Evolutionary conservation across 2,797 vertebrate genomes (phyloP).

Genomic region (Notolepis coatsorum): DNA sequence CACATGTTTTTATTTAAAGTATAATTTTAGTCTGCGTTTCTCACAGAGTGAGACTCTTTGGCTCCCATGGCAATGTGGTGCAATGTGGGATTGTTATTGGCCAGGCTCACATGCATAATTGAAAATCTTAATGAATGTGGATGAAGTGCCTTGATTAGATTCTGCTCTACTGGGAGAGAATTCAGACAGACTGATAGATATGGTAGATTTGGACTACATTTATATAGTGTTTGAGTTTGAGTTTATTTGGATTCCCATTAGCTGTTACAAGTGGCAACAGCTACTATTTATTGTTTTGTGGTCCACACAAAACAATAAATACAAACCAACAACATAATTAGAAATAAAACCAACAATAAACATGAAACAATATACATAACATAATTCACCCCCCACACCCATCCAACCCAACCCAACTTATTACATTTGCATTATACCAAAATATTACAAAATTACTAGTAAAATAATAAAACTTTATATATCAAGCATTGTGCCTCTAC

Average conservation of each 20-base stretch:
- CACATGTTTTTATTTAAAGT: constrained; percentile 27
- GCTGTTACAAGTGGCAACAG: background rate
- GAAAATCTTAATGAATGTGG: constrained; percentile 63
- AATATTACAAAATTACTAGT: too few species aligned
- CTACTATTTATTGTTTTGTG: too few species aligned
- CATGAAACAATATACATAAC: too few species aligned
- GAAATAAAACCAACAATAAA: too few species aligned
- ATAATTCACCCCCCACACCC: too few species aligned
- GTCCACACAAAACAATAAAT: too few species aligned
- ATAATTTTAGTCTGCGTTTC: constrained; percentile 38
- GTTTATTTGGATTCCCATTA: too few species aligned
- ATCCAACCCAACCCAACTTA: too few species aligned
- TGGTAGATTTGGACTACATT: constrained; percentile 21
- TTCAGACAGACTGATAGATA: constrained; percentile 22
- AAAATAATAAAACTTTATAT: too few species aligned
- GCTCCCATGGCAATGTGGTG: constrained; percentile 30
- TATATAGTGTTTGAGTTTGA: constrained; percentile 13
- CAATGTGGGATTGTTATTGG: constrained; percentile 53
- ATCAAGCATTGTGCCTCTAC: too few species aligned
- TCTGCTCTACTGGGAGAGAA: constrained; percentile 35
- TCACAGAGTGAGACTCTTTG: constrained; percentile 34
- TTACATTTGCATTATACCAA: too few species aligned
- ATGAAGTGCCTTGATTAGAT: constrained; percentile 64
- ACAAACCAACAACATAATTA: too few species aligned
- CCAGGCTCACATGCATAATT: constrained; percentile 58